phyloP scores from a whole-genome alignment of 2,888 invertebrate species.

The Trissolcus brochymenae region DNA sequence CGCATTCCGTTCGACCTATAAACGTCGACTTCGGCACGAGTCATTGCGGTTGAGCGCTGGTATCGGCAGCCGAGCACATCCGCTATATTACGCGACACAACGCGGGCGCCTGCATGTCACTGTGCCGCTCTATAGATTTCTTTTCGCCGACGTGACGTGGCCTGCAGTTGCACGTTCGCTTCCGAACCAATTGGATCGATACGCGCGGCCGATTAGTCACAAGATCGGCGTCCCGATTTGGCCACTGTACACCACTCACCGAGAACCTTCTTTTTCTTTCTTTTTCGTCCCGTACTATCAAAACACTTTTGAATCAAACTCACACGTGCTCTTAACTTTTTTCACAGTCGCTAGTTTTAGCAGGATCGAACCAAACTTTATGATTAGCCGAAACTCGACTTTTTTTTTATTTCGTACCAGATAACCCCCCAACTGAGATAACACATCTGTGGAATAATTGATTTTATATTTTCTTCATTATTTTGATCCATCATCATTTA shows the following conservation, averaged over 20 bases:
- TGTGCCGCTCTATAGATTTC: constrained; percentile 71
- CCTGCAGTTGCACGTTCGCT: constrained; percentile 64
- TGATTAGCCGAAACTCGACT: constrained; percentile 73
- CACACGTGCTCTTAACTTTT: too few species aligned
- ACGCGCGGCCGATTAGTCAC: constrained; percentile 7
- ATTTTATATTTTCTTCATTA: too few species aligned
- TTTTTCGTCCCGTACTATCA: constrained; percentile 4
- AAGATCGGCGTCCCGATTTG: neutral
- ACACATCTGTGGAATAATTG: too few species aligned
- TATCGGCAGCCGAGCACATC: constrained; percentile 41
- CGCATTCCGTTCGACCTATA: constrained; percentile 57
- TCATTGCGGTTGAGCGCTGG: constrained; percentile 37
- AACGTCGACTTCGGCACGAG: constrained; percentile 58
- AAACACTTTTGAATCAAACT: too few species aligned
- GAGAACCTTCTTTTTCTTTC: neutral
- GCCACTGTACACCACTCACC: neutral
- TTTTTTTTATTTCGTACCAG: constrained; percentile 72
- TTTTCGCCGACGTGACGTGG: constrained; percentile 72
- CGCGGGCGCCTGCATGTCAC: constrained; percentile 69
- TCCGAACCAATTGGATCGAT: constrained; percentile 58
- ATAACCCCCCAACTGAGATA: constrained; percentile 66
- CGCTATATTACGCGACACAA: constrained; percentile 56
- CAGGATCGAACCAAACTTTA: constrained; percentile 66
- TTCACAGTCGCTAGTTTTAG: constrained; percentile 70
- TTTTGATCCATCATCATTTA: too few species aligned